These are phyloP conservation scores for Apantesis nais DNA, from an alignment of 2,888 invertebrate genomes.

Conservation along the genomic window DNA sequence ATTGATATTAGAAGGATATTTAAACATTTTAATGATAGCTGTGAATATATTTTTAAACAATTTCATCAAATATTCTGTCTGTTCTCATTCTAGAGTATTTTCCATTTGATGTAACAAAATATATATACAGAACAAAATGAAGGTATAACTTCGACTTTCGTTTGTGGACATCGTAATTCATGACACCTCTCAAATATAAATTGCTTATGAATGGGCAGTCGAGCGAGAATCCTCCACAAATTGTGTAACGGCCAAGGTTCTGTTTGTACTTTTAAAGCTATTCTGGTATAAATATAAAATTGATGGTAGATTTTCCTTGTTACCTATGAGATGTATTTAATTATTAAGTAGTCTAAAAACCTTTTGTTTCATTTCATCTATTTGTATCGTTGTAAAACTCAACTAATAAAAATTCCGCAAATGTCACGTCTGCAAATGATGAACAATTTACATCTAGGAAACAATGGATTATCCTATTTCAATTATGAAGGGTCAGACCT, in stretches of 20 bases:
- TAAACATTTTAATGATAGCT: background rate
- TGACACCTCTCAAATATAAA: slow-evolving; percentile 9
- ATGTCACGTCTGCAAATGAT: background rate
- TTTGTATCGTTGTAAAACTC: background rate
- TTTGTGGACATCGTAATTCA: slow-evolving; percentile 1
- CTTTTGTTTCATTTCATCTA: background rate
- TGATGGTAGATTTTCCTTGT: background rate
- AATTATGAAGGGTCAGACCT: background rate
- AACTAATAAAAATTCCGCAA: background rate
- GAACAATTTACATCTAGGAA: background rate
- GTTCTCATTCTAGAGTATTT: background rate
- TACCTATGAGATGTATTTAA: background rate
- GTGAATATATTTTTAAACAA: background rate
- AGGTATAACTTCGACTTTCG: background rate
- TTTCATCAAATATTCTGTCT: background rate
- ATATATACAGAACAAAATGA: background rate
- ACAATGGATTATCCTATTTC: background rate
- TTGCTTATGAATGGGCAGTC: slow-evolving; percentile 5
- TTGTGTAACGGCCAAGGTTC: slow-evolving; percentile 1
- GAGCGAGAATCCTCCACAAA: background rate
- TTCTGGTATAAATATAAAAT: background rate
- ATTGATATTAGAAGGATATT: background rate
- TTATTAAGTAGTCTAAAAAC: background rate
- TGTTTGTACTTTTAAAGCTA: slow-evolving; percentile 3
- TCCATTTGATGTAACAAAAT: background rate